These are phyloP conservation scores for Atherix ibis DNA, from an alignment of 2,888 invertebrate genomes.

Conservation along the genomic window DNA sequence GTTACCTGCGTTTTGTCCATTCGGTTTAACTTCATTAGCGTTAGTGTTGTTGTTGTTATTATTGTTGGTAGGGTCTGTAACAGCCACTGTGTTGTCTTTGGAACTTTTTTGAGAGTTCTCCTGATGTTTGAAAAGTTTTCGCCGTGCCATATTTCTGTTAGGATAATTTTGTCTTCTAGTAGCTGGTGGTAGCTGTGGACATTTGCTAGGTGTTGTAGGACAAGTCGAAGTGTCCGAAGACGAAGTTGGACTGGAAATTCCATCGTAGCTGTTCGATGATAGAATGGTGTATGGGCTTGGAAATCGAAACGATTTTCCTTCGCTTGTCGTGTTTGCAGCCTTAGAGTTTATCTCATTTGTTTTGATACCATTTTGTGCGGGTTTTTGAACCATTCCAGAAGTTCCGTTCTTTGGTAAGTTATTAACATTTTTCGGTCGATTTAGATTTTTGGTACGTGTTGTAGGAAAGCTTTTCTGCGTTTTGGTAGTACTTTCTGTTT, in stretches of 20 bases:
- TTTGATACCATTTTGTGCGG: conserved; percentile 8
- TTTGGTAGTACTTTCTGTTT: conserved; percentile 1
- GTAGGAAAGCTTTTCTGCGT: too few species aligned
- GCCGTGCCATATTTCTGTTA: not conserved
- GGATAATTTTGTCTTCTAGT: conserved; percentile 1
- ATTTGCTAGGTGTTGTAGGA: conserved; percentile 8
- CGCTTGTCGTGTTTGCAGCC: conserved; percentile 5
- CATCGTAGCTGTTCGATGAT: conserved; percentile 10
- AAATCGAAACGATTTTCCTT: conserved; percentile 10
- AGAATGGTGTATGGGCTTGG: conserved; percentile 13
- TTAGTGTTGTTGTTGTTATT: conserved; percentile 3
- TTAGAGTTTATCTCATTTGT: conserved; percentile 7
- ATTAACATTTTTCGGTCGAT: conserved; percentile 9
- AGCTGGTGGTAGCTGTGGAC: not conserved
- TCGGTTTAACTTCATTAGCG: conserved; percentile 2
- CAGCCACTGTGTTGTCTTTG: conserved; percentile 1
- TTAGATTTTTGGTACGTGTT: conserved; percentile 5
- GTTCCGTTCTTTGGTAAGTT: conserved; percentile 8
- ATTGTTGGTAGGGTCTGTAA: conserved; percentile 4
- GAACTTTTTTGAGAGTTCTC: not conserved
- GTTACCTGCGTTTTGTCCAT: conserved; percentile 6
- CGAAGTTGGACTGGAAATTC: conserved; percentile 10
- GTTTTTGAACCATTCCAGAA: conserved; percentile 6
- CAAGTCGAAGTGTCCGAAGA: conserved; percentile 11
- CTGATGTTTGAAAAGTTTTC: conserved; percentile 2